Evolutionary conservation across 2,888 invertebrate genomes (phyloP), one percentile per base, ranked within the genome.

Genomic region (Lysandra bellargus): DNA sequence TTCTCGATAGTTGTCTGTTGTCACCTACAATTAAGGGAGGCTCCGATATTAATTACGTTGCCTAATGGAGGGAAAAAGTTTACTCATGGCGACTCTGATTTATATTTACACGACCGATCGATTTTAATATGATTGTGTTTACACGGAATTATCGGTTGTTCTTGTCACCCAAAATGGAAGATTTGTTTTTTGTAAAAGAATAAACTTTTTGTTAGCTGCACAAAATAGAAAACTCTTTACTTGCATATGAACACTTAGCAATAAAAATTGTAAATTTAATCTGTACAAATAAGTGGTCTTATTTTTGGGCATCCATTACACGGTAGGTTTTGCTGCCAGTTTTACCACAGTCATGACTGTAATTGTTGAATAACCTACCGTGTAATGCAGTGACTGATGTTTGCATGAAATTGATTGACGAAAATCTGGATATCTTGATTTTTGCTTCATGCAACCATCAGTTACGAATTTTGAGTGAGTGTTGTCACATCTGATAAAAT

Each of bases 31-130:
- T 93, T 92, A 92, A 89, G 90, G 90, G 89, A 88, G 89, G 91
- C 90, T 87, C 87, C 87, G 88, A 90, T 93, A 93, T 93, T 93
- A 91, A 93, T 93, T 94, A 93, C 93, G 92, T 89, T 90, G 91
- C 89, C 91, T 93, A 93, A 94, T 93, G 91, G 92, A 90, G 87
- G 89, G 87, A 85, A 85, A 88, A 87, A 85, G 86, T 89, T 89
- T 90, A 40, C 53, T 76, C n/a, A 57, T 76, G 17, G 53, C 49
- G 76, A 76, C 33, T 12, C 33, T 76, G 53, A 76, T 76, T 76
- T 76, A 69, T 69, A 69, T 69, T 69, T 69, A 69, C 64, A 69
- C 64, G 12, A 12, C 30, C 33, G 33, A 69, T 14, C 33, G 69
- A 30, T 64, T 7, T 64, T 30, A 23, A n/a, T 61, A 30, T 64